Base-by-base conservation (phyloP, 1,140 invertebrate genomes). In the Diorhabda elongata region DNA sequence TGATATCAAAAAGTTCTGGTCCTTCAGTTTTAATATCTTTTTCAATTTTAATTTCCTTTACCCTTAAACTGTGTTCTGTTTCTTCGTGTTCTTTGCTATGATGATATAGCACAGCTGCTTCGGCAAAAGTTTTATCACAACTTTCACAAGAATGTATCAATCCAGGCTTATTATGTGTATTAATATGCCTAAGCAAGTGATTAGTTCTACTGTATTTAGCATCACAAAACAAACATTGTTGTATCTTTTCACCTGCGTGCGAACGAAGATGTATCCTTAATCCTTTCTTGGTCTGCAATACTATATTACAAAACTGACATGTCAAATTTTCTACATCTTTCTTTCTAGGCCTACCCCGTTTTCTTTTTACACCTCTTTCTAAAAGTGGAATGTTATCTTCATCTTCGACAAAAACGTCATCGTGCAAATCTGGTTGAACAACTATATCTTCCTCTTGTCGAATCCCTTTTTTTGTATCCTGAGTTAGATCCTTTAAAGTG, bases 401-500 rank as follows among this genome's bases (percentile, higher is more conserved):
- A 72, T 78, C 73, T 52, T 79, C 74, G 71, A 77, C 73, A 59
- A 71, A 71, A n/a, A 73, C 47, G 64, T 65, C 69, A 42, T 75
- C 70, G 58, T 71, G 58, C 6, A 79, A 67, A 69, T 79, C 78
- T 5, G 78, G 79, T 69, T 79, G 77, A 42, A 79, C 72, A 59
- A 79, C 73, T 58, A 80, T 80, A 69, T 73, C 71, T 66, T 74
- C 73, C 58, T 69, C 68, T 8, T 60, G n/a, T n/a, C 63, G 72
- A 41, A 52, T 58, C 26, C 63, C 42, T 47, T 71, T 65, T 58
- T 68, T 63, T 26, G 67, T 65, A 42, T 74, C 62, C 61, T 75
- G 73, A 1, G 72, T 69, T 41, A 79, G 61, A 68, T 78, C 72
- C 64, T 79, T 65, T 58, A 81, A 90, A 8, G 90, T 91, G n/a